Conservation (phyloP, 2,113 vertebrate species). For the Mirounga angustirostris region DNA sequence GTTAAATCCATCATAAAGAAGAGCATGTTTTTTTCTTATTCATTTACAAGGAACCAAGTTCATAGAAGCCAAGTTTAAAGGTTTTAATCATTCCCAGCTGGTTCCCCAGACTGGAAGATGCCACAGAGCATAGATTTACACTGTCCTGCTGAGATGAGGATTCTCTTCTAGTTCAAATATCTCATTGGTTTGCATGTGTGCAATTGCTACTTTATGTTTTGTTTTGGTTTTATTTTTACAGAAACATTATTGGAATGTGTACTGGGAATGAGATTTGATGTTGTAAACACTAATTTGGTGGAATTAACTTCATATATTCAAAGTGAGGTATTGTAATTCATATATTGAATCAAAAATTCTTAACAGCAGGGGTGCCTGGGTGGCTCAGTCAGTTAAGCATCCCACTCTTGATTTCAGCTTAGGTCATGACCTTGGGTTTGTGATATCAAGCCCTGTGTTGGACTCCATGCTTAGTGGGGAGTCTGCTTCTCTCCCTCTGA, state of each 20-base stretch:
- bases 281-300: not conserved
- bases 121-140: slow-evolving; percentile 29
- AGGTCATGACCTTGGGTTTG: not conserved
- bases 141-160: not conserved
- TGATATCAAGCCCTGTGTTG: not conserved
- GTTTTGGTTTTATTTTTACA: not conserved
- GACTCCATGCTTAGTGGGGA: not conserved
- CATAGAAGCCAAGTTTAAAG: not conserved
- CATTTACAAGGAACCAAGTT: not conserved
- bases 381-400: not conserved
- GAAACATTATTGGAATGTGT: not conserved
- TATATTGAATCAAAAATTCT: not conserved
- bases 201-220: not conserved
- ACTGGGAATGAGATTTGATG: not conserved
- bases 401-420: not conserved
- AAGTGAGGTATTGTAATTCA: not conserved
- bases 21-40: slow-evolving; percentile 53
- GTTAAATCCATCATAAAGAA: slow-evolving; percentile 36
- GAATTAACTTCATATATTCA: not conserved
- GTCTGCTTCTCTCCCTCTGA: not conserved
- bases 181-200: not conserved
- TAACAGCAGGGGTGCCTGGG: not conserved
- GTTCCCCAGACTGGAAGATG: slow-evolving; percentile 12
- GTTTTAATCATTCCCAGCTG: not conserved
- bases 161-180: slow-evolving; percentile 34